A percentile compares a stretch with the other conserved stretches of the same genome.
These are phyloP conservation scores for Amblyornis subalaris DNA, from an alignment of 2,113 vertebrate species.

Conservation along the genomic window DNA sequence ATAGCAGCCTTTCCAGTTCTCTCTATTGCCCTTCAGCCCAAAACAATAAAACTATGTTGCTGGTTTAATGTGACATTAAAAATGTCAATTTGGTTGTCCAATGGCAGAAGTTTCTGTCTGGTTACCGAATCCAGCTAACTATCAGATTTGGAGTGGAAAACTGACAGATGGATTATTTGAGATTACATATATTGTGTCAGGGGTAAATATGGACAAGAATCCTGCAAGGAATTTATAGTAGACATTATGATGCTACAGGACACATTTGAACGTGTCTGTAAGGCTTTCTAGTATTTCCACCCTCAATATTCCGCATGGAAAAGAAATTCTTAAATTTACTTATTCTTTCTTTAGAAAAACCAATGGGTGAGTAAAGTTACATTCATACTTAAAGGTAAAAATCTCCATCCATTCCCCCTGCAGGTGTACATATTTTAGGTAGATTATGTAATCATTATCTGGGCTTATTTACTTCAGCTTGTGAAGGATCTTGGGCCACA, in stretches of 20 bases:
- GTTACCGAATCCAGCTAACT: background rate
- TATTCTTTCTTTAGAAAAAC: background rate
- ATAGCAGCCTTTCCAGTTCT: background rate
- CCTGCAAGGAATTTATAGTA: background rate
- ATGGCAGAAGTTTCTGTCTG: background rate
- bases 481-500: background rate
- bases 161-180: background rate
- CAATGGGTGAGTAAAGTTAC: background rate
- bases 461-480: background rate
- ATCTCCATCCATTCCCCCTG: background rate
- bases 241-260: background rate
- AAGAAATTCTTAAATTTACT: background rate
- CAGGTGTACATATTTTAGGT: background rate
- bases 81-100: background rate
- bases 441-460: background rate
- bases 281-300: background rate
- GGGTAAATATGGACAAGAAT: background rate
- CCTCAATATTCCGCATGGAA: background rate
- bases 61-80: background rate
- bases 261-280: background rate
- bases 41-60: background rate
- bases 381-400: background rate
- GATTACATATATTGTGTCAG: background rate
- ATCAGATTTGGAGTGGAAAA: background rate
- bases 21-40: background rate